Base-by-base conservation (phyloP, 2,888 invertebrate species). In the Byasa hedistus region DNA sequence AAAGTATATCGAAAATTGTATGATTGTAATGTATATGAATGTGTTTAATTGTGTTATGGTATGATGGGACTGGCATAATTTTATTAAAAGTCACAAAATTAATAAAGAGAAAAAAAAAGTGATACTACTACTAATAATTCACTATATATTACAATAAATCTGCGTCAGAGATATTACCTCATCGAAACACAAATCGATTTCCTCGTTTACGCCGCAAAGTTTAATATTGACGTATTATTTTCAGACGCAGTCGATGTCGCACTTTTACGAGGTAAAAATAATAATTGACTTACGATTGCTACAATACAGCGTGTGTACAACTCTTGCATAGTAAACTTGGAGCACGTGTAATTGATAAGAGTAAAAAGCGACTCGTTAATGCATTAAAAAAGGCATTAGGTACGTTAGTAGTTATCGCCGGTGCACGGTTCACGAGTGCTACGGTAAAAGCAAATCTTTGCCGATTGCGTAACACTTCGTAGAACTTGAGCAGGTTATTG, bases 321-420 rank as follows among this genome's bases (percentile, higher is more conserved):
- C 65, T 69, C 69, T 60, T 69, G 71, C 70, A 73, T 83, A 83
- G 83, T 83, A 83, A 83, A 83, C 75, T 73, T 66, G 70, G 27
- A 80, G 79, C 85, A 86, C 86, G 86, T 87, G 87, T 83, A 84
- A 70, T 71, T 73, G 84, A 87, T 85, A 85, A 85, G 76, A 76
- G 73, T 73, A 74, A 75, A 78, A 73, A 70, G 71, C 68, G 22
- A 51, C 32, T 17, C 27, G 39, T 63, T 54, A 69, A 68, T 66
- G 64, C 68, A 75, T 72, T 75, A 74, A 73, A 74, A 73, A 76
- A 75, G 61, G 62, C 64, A 57, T 74, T 75, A 76, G 76, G 74
- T 70, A 70, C 54, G 69, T 65, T 68, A 75, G 77, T 78, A 80
- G 79, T 85, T 85, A 80, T 83, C 65, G 61, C 51, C 57, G n/a